Conservation (phyloP, 1,140 invertebrate species). For the Chrysoperla carnea region DNA sequence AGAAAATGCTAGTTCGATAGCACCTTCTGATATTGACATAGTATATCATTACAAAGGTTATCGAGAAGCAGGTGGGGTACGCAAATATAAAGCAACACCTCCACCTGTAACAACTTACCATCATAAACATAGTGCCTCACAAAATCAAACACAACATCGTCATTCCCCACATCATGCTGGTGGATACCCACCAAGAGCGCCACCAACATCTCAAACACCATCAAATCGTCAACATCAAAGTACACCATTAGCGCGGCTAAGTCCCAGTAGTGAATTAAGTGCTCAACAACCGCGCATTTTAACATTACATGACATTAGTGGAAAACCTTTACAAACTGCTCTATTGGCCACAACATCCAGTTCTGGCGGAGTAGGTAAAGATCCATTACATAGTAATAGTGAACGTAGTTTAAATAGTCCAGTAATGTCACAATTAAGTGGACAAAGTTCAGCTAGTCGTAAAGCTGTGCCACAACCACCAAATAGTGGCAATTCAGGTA, state of each 20-base stretch:
- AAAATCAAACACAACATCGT: slow-evolving; percentile 41
- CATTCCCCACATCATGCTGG: slow-evolving; percentile 48
- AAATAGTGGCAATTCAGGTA: slow-evolving; percentile 38
- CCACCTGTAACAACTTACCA: slow-evolving; percentile 54
- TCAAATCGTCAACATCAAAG: slow-evolving; percentile 59
- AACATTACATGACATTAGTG: slow-evolving; percentile 83
- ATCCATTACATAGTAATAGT: slow-evolving; percentile 69
- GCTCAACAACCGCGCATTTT: slow-evolving; percentile 79
- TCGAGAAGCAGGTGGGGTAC: slow-evolving; percentile 55
- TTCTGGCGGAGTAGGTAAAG: slow-evolving; percentile 66
- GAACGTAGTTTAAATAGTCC: slow-evolving; percentile 78
- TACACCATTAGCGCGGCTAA: slow-evolving; percentile 73
- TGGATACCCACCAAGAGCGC: slow-evolving; percentile 47
- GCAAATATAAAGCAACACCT: slow-evolving; percentile 71
- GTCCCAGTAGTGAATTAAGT: slow-evolving; percentile 81
- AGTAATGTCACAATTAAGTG: slow-evolving; percentile 75
- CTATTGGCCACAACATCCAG: slow-evolving; percentile 73
- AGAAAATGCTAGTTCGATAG: slow-evolving; percentile 93
- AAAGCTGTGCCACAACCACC: slow-evolving; percentile 38
- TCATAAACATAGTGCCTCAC: slow-evolving; percentile 51
- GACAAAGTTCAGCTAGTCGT: slow-evolving; percentile 59
- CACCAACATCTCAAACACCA: slow-evolving; percentile 39
- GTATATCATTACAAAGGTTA: slow-evolving; percentile 93
- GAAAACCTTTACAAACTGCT: slow-evolving; percentile 76
- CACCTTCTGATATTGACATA: slow-evolving; percentile 92